These are phyloP conservation scores for Sebastes wilsoni DNA, from an alignment of 2,797 vertebrate species.

Conservation along the genomic window DNA sequence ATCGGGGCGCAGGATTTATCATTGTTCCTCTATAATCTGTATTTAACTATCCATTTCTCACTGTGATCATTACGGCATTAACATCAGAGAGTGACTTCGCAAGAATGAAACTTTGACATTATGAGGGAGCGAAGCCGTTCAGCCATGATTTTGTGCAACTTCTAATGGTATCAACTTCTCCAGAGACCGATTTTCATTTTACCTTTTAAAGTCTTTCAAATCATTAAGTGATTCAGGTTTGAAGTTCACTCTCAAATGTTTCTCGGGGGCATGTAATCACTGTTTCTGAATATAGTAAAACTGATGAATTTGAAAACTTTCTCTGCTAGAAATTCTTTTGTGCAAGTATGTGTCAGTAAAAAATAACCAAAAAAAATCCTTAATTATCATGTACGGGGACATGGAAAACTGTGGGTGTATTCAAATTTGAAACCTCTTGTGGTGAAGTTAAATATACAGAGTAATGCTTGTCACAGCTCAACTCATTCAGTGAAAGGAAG, in stretches of 20 bases:
- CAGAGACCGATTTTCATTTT: conserved; percentile 32
- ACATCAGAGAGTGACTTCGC: conserved; percentile 48
- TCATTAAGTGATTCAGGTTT: conserved; percentile 39
- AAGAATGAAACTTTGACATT: conserved; percentile 45
- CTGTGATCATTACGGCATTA: conserved; percentile 37
- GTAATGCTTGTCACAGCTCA: background rate
- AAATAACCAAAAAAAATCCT: background rate
- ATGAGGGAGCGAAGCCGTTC: conserved; percentile 39
- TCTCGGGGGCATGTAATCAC: conserved; percentile 10
- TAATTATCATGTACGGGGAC: background rate
- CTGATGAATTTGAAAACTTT: conserved; percentile 9
- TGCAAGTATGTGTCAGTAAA: background rate
- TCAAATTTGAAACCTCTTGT: conserved; percentile 20
- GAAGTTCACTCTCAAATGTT: conserved; percentile 6
- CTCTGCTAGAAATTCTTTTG: background rate
- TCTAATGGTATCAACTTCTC: conserved; percentile 41
- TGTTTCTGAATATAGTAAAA: conserved; percentile 18
- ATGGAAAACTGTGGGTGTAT: conserved; percentile 16
- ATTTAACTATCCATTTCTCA: conserved; percentile 68
- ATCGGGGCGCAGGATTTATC: conserved; percentile 51
- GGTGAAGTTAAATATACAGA: conserved; percentile 9
- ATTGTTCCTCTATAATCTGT: conserved; percentile 47
- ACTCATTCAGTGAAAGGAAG: background rate
- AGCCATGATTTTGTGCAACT: conserved; percentile 42
- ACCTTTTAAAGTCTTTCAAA: conserved; percentile 29